Base-by-base conservation (phyloP, 2,113 vertebrate species). In the Macrotus californicus region DNA sequence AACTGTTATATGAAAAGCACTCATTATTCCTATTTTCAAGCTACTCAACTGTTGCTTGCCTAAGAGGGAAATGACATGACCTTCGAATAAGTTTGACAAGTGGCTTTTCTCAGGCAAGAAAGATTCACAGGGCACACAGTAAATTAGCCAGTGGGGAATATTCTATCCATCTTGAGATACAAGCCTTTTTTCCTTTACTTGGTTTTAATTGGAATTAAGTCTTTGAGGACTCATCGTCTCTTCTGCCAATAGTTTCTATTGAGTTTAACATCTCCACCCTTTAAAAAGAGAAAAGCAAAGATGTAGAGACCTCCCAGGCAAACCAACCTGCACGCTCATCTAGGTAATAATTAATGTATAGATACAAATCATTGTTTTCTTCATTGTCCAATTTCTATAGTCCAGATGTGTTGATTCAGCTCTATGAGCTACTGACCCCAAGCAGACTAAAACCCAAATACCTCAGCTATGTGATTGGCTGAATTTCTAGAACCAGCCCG, bases 121-220 rank as follows among this genome's bases (percentile, higher is more conserved):
- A 72, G 85, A 94, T 77, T 85, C 94, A 95, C 1, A 93, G 46
- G 67, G 34, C n/a, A 73, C 52, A 70, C 0, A 52, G 72, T 85
- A 81, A 91, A 96, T 94, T 96, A 88, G 36, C n/a, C 87, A 76
- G 24, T 26, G 76, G 70, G 75, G 19, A 95, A 82, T 93, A 89
- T 41, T 92, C 66, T 87, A 59, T 75, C 61, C 26, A 59, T 50
- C 24, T 75, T 52, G 67, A 82, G 14, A 89, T 50, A 87, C 4
- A 79, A 75, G 29, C 3, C 13, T 77, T 88, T 69, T 72, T 41
- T 16, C 1, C 29, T 29, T 29, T 70, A 54, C 34, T 94, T 83
- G 36, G 15, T 93, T 97, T 97, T 94, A 93, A 69, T 70, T 87
- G 31, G 39, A 95, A 89, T 89, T 87, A 61, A n/a, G 48, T 43